Conservation (phyloP, 2,113 vertebrate species). For the Martes martes region DNA sequence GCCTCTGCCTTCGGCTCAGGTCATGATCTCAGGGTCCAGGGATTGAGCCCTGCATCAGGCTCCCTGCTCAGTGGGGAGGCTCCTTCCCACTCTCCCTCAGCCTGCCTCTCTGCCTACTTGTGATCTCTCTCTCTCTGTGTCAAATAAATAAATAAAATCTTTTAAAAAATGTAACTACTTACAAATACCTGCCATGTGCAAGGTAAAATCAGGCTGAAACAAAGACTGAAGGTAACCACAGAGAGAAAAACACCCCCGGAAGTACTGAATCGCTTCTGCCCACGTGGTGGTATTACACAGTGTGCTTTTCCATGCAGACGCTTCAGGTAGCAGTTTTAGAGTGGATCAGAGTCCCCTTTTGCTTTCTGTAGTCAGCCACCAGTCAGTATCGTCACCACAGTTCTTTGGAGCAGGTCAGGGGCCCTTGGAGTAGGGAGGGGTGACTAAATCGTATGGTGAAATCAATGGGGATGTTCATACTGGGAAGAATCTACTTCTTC, state of each 20-base stretch:
- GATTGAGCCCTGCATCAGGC: too few relatives aligned
- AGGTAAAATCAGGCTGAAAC: neutral
- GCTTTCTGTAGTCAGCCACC: neutral
- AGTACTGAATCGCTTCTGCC: neutral
- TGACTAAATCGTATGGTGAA: neutral
- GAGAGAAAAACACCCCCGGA: neutral
- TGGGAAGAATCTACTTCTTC: neutral
- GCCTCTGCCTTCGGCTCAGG: too few relatives aligned
- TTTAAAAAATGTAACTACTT: neutral
- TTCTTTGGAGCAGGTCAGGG: neutral
- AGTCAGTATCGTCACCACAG: neutral
- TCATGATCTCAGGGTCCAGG: too few relatives aligned
- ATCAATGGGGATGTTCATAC: neutral
- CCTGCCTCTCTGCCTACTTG: too few relatives aligned
- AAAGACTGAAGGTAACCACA: neutral
- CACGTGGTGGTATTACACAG: neutral
- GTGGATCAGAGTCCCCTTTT: neutral
- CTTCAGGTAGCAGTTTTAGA: neutral
- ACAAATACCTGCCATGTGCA: neutral
- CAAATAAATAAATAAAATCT: too few relatives aligned
- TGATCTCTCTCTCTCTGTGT: too few relatives aligned
- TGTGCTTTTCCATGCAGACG: neutral
- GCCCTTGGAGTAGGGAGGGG: neutral
- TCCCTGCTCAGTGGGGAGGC: too few relatives aligned
- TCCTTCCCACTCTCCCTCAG: too few relatives aligned